Evolutionary conservation across 1,140 invertebrate species (phyloP).

Genomic region (Zaprionus nigranus): DNA sequence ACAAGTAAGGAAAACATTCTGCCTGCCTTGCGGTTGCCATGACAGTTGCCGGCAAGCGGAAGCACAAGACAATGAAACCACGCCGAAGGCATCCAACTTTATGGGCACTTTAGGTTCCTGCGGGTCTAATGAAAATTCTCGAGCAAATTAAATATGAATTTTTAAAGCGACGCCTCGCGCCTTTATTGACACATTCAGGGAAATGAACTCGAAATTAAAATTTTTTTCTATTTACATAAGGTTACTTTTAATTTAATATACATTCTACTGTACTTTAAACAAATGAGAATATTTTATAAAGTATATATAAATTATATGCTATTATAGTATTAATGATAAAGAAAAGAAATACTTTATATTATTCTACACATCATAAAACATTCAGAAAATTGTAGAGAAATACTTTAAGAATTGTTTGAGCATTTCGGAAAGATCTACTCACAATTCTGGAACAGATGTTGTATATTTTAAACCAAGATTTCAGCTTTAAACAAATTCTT

Average conservation of each 20-base stretch:
- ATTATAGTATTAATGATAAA: too few species aligned
- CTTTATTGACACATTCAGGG: background rate
- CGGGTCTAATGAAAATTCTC: conserved; percentile 16
- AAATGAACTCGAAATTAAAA: background rate
- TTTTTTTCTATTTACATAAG: background rate
- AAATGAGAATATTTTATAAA: background rate
- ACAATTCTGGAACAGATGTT: too few species aligned
- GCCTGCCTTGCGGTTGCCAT: conserved; percentile 40
- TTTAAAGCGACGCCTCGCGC: background rate
- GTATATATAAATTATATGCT: too few species aligned
- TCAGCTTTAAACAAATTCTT: too few species aligned
- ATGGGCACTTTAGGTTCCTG: conserved; percentile 17
- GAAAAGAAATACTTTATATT: too few species aligned
- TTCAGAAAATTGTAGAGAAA: too few species aligned
- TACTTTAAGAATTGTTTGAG: too few species aligned
- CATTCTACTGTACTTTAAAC: background rate
- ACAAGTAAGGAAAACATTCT: conserved; percentile 47
- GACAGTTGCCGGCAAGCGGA: conserved; percentile 25
- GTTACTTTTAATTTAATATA: background rate
- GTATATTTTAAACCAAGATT: too few species aligned
- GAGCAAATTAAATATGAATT: conserved; percentile 18
- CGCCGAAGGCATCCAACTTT: conserved; percentile 16
- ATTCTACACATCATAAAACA: too few species aligned
- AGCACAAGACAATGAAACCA: conserved; percentile 9
- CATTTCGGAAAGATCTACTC: too few species aligned